phyloP scores from a whole-genome alignment of 2,797 vertebrate genomes.

The Lerista edwardsae region DNA sequence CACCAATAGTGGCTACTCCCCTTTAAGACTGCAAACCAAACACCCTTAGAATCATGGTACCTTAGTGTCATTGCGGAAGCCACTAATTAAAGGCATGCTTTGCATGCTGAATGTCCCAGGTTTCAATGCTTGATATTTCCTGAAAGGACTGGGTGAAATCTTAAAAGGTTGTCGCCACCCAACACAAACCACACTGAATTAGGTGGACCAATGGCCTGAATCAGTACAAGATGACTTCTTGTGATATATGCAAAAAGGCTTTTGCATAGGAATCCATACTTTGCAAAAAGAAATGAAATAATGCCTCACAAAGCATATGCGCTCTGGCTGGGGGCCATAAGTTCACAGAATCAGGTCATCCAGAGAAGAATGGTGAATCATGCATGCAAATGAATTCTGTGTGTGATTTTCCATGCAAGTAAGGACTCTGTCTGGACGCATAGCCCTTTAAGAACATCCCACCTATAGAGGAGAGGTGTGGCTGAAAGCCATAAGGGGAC shows the following conservation, averaged over 20 bases:
- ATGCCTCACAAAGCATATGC: neutral
- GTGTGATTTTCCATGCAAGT: neutral
- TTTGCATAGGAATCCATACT: conserved; percentile 56
- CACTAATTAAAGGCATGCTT: too few species aligned
- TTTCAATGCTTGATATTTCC: too few species aligned
- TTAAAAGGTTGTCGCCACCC: too few species aligned
- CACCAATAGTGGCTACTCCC: conserved; percentile 35
- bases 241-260: conserved; percentile 27
- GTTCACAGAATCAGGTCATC: neutral
- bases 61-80: neutral
- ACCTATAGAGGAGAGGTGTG: neutral
- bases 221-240: too few species aligned
- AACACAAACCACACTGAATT: too few species aligned
- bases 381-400: neutral
- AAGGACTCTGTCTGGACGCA: neutral
- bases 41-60: conserved; percentile 65
- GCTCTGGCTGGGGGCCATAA: neutral
- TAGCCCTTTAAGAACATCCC: neutral
- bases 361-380: neutral
- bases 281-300: conserved; percentile 60
- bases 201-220: too few species aligned
- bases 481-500: too few species aligned
- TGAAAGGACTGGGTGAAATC: too few species aligned
- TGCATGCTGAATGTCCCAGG: too few species aligned
- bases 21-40: conserved; percentile 77